A percentile compares a stretch with the other conserved stretches of the same genome.
phyloP scores from a whole-genome alignment of 2,888 invertebrate species.

The Stenoptilia bipunctidactyla region DNA sequence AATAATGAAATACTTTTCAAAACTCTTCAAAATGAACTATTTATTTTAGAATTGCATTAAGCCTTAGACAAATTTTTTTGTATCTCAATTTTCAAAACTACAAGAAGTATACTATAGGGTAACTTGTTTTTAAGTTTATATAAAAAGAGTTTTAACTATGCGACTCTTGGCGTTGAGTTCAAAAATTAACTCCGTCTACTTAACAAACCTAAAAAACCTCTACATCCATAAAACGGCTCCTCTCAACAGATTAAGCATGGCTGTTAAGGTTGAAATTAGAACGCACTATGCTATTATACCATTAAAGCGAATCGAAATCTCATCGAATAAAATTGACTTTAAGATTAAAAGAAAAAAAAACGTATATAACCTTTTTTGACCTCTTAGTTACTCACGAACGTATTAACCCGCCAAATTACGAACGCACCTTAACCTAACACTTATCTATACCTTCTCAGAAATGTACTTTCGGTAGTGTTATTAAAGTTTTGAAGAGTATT shows the following conservation, averaged over 20 bases:
- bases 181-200: no score
- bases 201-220: no score
- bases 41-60: no score
- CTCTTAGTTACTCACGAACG: slow-evolving; percentile 18
- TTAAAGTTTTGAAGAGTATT: slow-evolving; percentile 5
- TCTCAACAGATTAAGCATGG: slow-evolving; percentile 1
- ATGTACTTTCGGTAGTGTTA: slow-evolving; percentile 8
- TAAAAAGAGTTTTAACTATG: no score
- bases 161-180: no score
- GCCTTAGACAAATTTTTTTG: no score
- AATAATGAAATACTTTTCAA: no score
- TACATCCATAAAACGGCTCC: not conserved
- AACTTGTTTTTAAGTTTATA: no score
- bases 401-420: slow-evolving; percentile 5
- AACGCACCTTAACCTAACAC: not conserved
- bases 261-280: slow-evolving; percentile 3
- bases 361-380: slow-evolving; percentile 19
- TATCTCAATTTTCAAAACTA: no score
- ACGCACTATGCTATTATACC: not conserved
- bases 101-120: no score
- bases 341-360: slow-evolving; percentile 23
- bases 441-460: not conserved
- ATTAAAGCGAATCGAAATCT: slow-evolving; percentile 32
- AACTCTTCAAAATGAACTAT: no score
- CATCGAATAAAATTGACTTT: slow-evolving; percentile 55